These are phyloP conservation scores for Callorhinus ursinus DNA, from an alignment of 2,113 vertebrate genomes.

Conservation along the genomic window DNA sequence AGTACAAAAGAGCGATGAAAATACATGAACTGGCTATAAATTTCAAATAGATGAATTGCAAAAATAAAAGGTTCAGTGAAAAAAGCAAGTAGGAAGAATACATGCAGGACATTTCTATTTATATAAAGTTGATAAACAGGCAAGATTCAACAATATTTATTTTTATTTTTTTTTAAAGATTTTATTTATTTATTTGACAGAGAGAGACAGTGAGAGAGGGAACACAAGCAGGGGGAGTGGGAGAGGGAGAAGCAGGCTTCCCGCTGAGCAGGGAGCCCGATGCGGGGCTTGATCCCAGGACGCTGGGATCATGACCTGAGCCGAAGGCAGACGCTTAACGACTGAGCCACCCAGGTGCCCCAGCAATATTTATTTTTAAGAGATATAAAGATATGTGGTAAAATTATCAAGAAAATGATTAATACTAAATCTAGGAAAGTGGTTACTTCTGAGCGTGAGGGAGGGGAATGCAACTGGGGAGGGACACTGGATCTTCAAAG, in stretches of 20 bases:
- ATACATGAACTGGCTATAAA: background rate
- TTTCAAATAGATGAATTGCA: background rate
- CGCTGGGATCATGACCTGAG: too few species aligned
- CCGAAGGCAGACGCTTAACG: too few species aligned
- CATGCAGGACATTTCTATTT: background rate
- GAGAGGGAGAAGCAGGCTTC: too few species aligned
- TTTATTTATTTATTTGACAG: too few species aligned
- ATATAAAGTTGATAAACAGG: background rate
- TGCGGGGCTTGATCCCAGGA: too few species aligned
- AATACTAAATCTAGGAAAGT: background rate
- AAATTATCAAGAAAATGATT: conserved; percentile 23
- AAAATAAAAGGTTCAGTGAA: background rate
- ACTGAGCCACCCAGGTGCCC: too few species aligned
- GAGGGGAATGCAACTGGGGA: background rate
- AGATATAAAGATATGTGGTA: background rate
- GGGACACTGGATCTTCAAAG: background rate
- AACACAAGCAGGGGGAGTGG: too few species aligned
- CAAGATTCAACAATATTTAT: background rate
- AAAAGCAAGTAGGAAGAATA: background rate
- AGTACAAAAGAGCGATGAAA: background rate
- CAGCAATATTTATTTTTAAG: background rate
- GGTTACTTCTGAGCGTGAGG: background rate
- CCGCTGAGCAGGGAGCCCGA: too few species aligned
- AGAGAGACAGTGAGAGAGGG: too few species aligned
- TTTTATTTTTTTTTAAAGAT: background rate